A percentile compares a stretch with the other conserved stretches of the same genome.
Conservation (phyloP, 2,113 vertebrate species). For the Toxotes chatareus region DNA sequence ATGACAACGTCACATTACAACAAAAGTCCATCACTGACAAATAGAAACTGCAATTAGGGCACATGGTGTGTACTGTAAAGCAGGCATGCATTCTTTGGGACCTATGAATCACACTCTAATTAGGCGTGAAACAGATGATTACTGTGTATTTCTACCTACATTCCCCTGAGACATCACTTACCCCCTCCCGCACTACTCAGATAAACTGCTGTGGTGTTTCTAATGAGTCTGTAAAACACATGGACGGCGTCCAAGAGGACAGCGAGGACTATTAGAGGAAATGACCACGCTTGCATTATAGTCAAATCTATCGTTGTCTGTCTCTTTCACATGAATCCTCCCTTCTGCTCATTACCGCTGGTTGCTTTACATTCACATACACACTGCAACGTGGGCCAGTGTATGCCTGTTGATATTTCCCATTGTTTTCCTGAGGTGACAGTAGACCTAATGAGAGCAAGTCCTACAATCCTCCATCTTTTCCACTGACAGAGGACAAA, state of each 20-base stretch:
- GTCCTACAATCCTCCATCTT: not conserved
- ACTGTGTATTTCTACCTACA: slow-evolving; percentile 47
- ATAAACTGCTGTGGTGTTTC: slow-evolving; percentile 30
- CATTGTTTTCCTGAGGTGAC: not conserved
- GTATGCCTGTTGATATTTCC: not conserved
- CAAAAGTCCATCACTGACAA: not conserved
- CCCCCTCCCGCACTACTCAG: not conserved
- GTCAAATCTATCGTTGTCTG: too few species aligned
- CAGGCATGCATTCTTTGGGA: not conserved
- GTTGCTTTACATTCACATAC: too few species aligned
- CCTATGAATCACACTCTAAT: slow-evolving; percentile 38
- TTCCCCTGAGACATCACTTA: slow-evolving; percentile 31
- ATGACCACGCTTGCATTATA: not conserved
- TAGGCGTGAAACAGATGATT: slow-evolving; percentile 38
- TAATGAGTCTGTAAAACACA: slow-evolving; percentile 45
- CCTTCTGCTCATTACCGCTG: not conserved
- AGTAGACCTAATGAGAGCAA: not conserved
- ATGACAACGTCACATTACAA: not conserved
- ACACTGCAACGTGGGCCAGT: not conserved
- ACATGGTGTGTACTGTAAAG: slow-evolving; percentile 3
- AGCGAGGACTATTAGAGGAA: slow-evolving; percentile 17
- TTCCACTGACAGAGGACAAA: not conserved
- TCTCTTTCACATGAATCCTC: not conserved
- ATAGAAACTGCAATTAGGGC: not conserved
- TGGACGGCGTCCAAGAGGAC: slow-evolving; percentile 27